Evolutionary conservation across 35 echinoderm and acorn worm genomes (phyloP).

Genomic region (Stichopus chloronotus): DNA sequence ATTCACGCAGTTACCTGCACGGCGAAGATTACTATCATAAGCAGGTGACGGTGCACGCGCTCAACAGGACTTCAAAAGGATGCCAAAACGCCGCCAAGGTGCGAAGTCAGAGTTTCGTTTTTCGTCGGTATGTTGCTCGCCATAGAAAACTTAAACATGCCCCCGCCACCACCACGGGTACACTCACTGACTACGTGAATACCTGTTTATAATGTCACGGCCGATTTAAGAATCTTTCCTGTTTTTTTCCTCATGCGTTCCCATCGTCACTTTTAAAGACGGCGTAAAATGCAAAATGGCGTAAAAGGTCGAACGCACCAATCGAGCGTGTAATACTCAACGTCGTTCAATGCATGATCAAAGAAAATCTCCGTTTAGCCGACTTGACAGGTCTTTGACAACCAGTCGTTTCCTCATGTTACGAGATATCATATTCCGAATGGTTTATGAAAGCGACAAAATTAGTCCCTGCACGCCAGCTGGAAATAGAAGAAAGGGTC

Average conservation of each 20-base stretch:
- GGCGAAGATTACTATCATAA: not conserved
- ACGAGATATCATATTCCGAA: not conserved
- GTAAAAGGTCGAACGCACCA: not conserved
- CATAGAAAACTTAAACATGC: not conserved
- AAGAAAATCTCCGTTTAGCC: not conserved
- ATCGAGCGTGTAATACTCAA: slow-evolving; percentile 11
- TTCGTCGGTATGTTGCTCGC: not conserved
- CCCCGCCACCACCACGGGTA: not conserved
- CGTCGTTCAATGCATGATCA: not conserved
- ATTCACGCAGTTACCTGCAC: not conserved
- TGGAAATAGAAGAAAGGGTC: not conserved
- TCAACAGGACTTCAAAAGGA: not conserved
- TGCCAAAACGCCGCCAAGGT: not conserved
- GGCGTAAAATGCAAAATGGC: slow-evolving; percentile 10
- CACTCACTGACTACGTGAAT: not conserved
- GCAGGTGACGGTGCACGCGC: not conserved
- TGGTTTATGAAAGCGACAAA: not conserved
- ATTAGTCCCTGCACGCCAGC: not conserved
- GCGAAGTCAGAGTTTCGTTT: not conserved
- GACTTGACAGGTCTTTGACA: slow-evolving; percentile 1
- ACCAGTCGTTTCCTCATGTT: slow-evolving; percentile 8
- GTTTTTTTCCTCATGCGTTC: not conserved
- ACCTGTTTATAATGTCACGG: slow-evolving; percentile 1
- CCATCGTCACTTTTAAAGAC: not conserved
- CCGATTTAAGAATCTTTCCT: not conserved